Evolutionary conservation across 2,888 invertebrate species (phyloP), one percentile per base, ranked within the genome.

Genomic region (Cephus runcator): DNA sequence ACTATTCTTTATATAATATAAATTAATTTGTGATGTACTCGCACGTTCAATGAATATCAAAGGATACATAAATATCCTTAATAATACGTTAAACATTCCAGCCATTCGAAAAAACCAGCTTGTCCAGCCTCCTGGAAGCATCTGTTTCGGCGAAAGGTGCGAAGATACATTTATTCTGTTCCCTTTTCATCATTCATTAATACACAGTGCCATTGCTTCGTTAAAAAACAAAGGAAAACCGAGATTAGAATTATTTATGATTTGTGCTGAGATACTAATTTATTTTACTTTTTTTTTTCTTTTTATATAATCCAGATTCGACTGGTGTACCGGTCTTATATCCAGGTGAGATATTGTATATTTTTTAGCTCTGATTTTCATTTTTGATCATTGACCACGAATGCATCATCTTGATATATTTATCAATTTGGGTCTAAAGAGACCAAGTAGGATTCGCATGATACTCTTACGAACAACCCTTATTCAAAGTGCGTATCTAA

Each of bases 121-220:
- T 91, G 81, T 91, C 91, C 87, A 91, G 91, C 85, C 89, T 91
- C n/a, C 83, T 91, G 85, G 91, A 91, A 87, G 91, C 91, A 76
- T 91, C 91, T 76, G 91, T 91, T 69, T 91, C 90, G 68, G 88
- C 88, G 56, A 91, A 91, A 91, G 91, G 91, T 91, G 87, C 86
- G 90, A 85, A 77, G 82, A 83, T 81, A 56, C 56, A 56, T 80
- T 81, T 79, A 82, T 75, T 71, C 12, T 71, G 71, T 71, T 12
- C 71, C 33, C 23, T 71, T 71, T 71, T 71, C 6, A 34, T 71
- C 31, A 77, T 74, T 74, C 69, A 35, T 69, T 77, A 30, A 40
- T 36, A 68, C 1, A 71, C 40, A 75, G 12, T 31, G 15, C 15
- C 71, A 31, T 71, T 71, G 33, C 31, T 71, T 71, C 34, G 71